Evolutionary conservation across 2,113 vertebrate species (phyloP).

Genomic region (Austrofundulus limnaeus): DNA sequence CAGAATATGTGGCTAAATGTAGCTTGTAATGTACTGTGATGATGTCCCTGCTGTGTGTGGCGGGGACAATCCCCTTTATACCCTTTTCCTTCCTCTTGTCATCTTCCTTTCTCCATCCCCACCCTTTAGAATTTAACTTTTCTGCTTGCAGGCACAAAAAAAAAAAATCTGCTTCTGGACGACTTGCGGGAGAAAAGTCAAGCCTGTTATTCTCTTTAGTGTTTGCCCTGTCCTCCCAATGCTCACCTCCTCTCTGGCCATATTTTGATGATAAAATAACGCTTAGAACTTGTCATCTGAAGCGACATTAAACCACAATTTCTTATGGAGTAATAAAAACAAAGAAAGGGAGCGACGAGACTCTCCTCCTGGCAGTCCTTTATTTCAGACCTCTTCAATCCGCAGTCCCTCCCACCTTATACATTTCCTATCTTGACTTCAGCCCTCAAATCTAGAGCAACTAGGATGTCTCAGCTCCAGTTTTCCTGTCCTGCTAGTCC

Average conservation of each 20-base stretch:
- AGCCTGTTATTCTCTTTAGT: constrained; percentile 90
- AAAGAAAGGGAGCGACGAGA: constrained; percentile 56
- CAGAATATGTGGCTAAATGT: constrained; percentile 81
- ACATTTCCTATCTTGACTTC: constrained; percentile 45
- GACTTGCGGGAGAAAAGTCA: constrained; percentile 77
- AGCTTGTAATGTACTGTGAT: constrained; percentile 86
- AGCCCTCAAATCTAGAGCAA: constrained; percentile 64
- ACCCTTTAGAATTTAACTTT: constrained; percentile 80
- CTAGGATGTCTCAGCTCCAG: constrained; percentile 93
- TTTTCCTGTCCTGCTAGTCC: constrained; percentile 87
- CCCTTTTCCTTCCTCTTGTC: constrained; percentile 60
- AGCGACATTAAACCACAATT: constrained; percentile 27
- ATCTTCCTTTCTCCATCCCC: constrained; percentile 75
- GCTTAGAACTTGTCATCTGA: constrained; percentile 32
- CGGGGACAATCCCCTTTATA: constrained; percentile 45
- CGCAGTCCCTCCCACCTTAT: constrained; percentile 30
- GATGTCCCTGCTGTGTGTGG: constrained; percentile 65
- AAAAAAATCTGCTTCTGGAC: constrained; percentile 12
- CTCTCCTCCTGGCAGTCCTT: constrained; percentile 59
- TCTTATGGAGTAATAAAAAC: constrained; percentile 74
- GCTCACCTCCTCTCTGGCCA: constrained; percentile 71
- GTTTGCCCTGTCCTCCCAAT: constrained; percentile 87
- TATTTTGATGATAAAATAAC: constrained; percentile 69
- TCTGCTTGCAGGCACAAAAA: constrained; percentile 69
- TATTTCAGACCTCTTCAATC: constrained; percentile 47